A percentile compares a stretch with the other conserved stretches of the same genome.
phyloP scores from a whole-genome alignment of 2,888 invertebrate genomes.

The Sinotaia quadrata region DNA sequence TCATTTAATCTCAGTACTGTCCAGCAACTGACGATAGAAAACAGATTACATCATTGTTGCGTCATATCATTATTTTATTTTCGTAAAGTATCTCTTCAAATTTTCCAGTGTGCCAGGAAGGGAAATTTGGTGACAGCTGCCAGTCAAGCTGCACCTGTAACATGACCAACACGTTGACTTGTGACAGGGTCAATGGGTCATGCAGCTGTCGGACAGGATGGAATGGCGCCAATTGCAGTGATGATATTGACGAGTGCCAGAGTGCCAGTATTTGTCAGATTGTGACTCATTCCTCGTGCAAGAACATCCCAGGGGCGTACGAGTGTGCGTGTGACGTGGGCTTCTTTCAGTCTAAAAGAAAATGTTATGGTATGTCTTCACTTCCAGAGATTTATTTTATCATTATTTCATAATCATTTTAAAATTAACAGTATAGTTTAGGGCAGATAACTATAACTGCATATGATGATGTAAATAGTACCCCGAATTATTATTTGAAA shows the following conservation, averaged over 20 bases:
- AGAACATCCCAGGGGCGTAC: slow-evolving; percentile 24
- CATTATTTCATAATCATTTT: too few species aligned
- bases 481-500: too few species aligned
- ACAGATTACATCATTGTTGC: too few species aligned
- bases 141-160: slow-evolving; percentile 25
- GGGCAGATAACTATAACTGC: too few species aligned
- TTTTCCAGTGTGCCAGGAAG: slow-evolving; percentile 26
- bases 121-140: slow-evolving; percentile 30
- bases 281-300: background rate
- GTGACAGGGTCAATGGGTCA: slow-evolving; percentile 29
- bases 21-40: too few species aligned
- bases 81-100: too few species aligned
- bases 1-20: too few species aligned
- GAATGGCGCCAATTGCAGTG: slow-evolving; percentile 26
- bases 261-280: background rate
- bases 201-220: slow-evolving; percentile 38
- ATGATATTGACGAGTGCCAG: slow-evolving; percentile 27
- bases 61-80: too few species aligned
- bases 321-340: slow-evolving; percentile 29
- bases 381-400: background rate
- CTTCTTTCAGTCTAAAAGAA: slow-evolving; percentile 7
- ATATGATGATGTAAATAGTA: too few species aligned
- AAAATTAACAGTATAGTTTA: too few species aligned
- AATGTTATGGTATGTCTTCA: slow-evolving; percentile 15
- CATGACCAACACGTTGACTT: slow-evolving; percentile 25